A percentile compares a stretch with the other conserved stretches of the same genome.
Conservation (phyloP, 2,797 vertebrate species). For the Muscicapa comitata region DNA sequence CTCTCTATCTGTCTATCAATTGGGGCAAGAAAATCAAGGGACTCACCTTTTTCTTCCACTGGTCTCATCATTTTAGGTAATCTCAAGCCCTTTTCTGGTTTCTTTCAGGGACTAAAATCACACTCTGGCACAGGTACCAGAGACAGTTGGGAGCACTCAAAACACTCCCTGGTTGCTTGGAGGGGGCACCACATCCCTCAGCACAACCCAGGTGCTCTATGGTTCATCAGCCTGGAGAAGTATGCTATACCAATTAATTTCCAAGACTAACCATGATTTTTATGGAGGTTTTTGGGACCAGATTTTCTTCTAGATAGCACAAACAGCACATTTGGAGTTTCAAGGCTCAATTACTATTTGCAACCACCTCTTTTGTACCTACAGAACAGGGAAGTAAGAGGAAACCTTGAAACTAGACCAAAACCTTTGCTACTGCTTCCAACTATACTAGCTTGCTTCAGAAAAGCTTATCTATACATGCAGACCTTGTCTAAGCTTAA, state of each 20-base stretch:
- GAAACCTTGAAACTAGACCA: neutral
- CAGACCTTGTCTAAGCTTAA: neutral
- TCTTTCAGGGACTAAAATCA: neutral
- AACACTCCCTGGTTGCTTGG: neutral
- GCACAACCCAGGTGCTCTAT: neutral
- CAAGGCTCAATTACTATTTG: neutral
- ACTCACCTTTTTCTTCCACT: neutral
- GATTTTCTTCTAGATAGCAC: neutral
- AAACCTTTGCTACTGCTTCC: neutral
- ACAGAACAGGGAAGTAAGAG: neutral
- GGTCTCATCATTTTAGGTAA: neutral
- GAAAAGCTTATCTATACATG: neutral
- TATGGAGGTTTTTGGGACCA: neutral
- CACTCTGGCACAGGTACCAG: neutral
- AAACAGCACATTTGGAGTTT: neutral
- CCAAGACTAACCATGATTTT: neutral
- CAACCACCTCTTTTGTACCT: neutral
- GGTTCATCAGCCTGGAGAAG: neutral
- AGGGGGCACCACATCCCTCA: fast-evolving
- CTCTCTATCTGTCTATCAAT: neutral
- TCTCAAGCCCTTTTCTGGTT: neutral
- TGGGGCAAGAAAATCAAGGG: neutral
- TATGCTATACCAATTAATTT: neutral
- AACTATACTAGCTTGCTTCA: neutral
- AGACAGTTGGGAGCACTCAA: neutral